Evolutionary conservation across 37 sponge, comb jelly and placozoan species (phyloP).

Genomic region (Cliona cf. orientalis): DNA sequence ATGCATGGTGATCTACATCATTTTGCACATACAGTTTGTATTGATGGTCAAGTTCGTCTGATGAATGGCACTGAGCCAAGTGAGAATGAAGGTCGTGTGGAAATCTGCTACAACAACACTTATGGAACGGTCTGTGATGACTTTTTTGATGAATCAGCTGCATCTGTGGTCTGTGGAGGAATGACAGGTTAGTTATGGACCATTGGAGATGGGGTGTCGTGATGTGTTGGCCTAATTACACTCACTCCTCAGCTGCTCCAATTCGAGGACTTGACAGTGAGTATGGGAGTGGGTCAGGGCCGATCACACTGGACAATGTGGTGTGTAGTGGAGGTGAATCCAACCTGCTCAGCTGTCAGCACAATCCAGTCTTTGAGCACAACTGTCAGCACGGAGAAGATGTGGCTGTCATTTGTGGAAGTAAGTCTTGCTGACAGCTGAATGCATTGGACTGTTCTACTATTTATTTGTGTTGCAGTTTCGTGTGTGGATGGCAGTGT

Average conservation of each 20-base stretch:
- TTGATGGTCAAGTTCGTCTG: constrained; percentile 20
- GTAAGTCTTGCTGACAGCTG: constrained; percentile 20
- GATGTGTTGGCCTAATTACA: too few species aligned
- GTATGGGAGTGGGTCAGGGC: constrained; percentile 21
- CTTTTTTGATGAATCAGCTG: constrained; percentile 30
- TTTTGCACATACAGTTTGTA: constrained; percentile 15
- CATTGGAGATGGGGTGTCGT: too few species aligned
- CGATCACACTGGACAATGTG: constrained; percentile 39
- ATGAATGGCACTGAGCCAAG: constrained; percentile 42
- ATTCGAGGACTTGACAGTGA: constrained; percentile 12
- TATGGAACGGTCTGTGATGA: constrained; percentile 45
- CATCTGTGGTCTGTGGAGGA: constrained; percentile 31
- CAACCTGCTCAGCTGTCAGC: constrained; percentile 17
- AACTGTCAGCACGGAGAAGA: constrained; percentile 54
- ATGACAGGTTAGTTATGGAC: too few species aligned
- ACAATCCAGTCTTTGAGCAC: constrained; percentile 5
- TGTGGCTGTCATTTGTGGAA: constrained; percentile 39
- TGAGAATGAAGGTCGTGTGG: constrained; percentile 21
- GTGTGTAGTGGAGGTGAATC: constrained; percentile 35
- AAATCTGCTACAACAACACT: constrained; percentile 26
- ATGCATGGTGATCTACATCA: too few species aligned
- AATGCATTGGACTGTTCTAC: too few species aligned
- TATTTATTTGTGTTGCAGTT: constrained; percentile 8
- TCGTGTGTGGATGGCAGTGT: constrained; percentile 33
- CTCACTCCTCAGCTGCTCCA: too few species aligned